Evolutionary conservation across 2,888 invertebrate genomes (phyloP).

Genomic region (Lamellibrachia columna): DNA sequence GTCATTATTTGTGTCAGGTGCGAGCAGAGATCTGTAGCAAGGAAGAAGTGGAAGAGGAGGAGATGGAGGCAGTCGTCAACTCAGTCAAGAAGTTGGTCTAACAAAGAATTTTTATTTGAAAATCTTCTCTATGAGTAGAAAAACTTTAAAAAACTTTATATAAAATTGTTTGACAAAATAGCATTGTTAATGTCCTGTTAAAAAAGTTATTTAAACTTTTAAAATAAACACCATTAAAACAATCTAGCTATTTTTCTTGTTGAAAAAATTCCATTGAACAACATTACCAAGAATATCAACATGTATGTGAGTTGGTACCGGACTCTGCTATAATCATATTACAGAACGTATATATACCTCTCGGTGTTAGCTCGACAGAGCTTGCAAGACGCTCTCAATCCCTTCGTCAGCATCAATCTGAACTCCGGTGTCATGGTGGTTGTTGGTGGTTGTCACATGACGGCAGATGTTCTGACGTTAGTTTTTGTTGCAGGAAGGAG

Average conservation of each 20-base stretch:
- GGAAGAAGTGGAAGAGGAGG: slow-evolving; percentile 70
- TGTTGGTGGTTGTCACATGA: background rate
- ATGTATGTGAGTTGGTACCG: background rate
- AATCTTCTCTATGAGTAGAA: background rate
- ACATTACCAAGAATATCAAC: background rate
- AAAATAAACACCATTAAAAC: background rate
- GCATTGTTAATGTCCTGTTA: background rate
- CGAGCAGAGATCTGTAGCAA: slow-evolving; percentile 87
- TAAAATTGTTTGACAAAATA: background rate
- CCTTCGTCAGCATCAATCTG: too few species aligned
- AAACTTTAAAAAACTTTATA: background rate
- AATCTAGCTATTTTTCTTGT: background rate
- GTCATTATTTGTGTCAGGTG: slow-evolving; percentile 54
- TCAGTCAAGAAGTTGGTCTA: slow-evolving; percentile 8
- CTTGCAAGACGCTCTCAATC: too few species aligned
- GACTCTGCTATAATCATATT: too few species aligned
- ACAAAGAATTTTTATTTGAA: background rate
- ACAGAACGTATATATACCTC: too few species aligned
- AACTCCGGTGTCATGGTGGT: too few species aligned
- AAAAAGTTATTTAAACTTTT: background rate
- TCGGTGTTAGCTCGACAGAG: too few species aligned
- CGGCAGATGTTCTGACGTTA: slow-evolving; percentile 19
- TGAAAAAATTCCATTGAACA: background rate
- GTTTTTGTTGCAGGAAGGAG: slow-evolving; percentile 70
- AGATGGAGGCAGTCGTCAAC: slow-evolving; percentile 32